Base-by-base conservation (phyloP, 23 tunicate genomes). In the Botrylloides violaceus region DNA sequence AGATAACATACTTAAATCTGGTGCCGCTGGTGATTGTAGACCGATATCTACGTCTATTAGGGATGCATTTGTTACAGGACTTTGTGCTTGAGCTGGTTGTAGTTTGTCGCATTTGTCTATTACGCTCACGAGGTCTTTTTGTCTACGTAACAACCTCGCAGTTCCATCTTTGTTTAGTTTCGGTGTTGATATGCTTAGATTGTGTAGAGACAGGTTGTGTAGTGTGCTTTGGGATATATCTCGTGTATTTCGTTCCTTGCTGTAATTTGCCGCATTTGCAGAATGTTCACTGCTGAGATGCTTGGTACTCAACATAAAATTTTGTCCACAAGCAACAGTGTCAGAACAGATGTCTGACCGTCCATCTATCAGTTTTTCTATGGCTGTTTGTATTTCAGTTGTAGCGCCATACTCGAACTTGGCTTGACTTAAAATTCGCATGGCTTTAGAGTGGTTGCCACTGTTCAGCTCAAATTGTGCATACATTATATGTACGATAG, bases 391-490 rank as follows among this genome's bases (percentile, higher is more conserved):
- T 31, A 68, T 37, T 28, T 43, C 58, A 43, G 58, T 26, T 15
- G 57, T 4, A 43, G 36, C 29, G 6, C 32, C 74, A 19, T 35
- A 23, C 12, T 31, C 24, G 37, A 37, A 26, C 47, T 37, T 30
- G 4, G 49, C 74, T 24, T 43, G 57, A 0, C 28, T 53, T 5
- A 68, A 56, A 1, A 68, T 43, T 18, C 37, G 36, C 4, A 68
- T 0, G 4, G 74, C 74, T 28, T 37, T 38, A 25, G 26, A 19
- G 27, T 43, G 36, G 58, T 43, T 39, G n/a, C 74, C 74, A 4
- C 37, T 53, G 37, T 68, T 43, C 32, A 68, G 28, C 28, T 68
- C 74, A 1, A 68, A 68, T 28, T 68, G 74, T 5, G 74, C 74
- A 43, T 32, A 68, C 74, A 68, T 68, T 5, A 68, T 0, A 28